A percentile compares a stretch with the other conserved stretches of the same genome.
These are phyloP conservation scores for Maylandia zebra DNA, from an alignment of 2,113 vertebrate genomes.

Conservation along the genomic window DNA sequence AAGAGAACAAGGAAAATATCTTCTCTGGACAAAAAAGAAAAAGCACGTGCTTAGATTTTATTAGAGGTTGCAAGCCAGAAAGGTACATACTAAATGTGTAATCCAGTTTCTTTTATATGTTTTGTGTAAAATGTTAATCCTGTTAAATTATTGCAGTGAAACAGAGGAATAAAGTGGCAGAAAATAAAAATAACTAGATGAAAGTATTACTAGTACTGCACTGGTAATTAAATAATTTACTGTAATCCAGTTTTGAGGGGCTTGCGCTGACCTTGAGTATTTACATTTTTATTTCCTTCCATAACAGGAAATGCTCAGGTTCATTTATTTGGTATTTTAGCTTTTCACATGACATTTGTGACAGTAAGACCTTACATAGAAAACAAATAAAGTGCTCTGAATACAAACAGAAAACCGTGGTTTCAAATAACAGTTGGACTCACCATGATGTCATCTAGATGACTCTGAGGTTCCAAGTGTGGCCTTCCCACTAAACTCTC, in stretches of 20 bases:
- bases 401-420: rapidly evolving
- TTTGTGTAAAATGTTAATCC: background rate
- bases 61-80: rapidly evolving
- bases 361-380: background rate
- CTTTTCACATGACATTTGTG: background rate
- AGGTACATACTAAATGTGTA: background rate
- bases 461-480: background rate
- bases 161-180: background rate
- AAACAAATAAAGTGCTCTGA: background rate
- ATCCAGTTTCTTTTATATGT: background rate
- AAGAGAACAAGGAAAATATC: background rate
- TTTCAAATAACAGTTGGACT: background rate
- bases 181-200: background rate
- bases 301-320: rapidly evolving
- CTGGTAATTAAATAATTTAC: rapidly evolving
- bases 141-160: background rate
- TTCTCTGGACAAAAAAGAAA: rapidly evolving
- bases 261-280: background rate
- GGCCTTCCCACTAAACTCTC: background rate
- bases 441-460: background rate
- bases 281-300: background rate
- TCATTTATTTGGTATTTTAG: background rate
- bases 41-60: rapidly evolving
- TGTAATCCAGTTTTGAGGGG: background rate
- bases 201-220: rapidly evolving